Evolutionary conservation across 2,888 invertebrate genomes (phyloP), one percentile per base, ranked within the genome.

Genomic region (Pachycephus smyrnensis): DNA sequence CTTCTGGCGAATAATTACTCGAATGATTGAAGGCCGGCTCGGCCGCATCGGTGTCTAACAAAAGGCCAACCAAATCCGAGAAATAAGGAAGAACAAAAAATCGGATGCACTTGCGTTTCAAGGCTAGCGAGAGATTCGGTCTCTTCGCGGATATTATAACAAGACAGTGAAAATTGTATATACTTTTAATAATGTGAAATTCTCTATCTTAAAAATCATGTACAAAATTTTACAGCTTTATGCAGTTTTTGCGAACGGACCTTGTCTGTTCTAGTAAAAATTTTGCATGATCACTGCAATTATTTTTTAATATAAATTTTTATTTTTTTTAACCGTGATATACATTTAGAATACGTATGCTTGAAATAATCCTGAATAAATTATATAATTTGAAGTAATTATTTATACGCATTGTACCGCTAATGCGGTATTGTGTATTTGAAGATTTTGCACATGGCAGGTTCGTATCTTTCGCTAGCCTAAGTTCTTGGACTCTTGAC

Each of bases 1-100:
- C 84, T 85, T 82, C 85, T 84, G 86, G 84, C 87, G 86, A 88
- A 87, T 88, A 88, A 88, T 87, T 85, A 86, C 84, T 85, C 83
- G 86, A 85, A 86, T 85, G 85, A 86, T 86, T 84, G 85, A 86
- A 85, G 83, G 82, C 80, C 79, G 76, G 69, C 75, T 32, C 68
- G 68, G 73, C 77, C 83, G 74, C 74, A 76, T 79, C 79, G 76
- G 79, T 79, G 79, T 79, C 76, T 79, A 79, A 77, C 79, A 79
- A 76, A 79, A 76, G 79, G 35, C 76, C 79, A 79, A 79, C 73
- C 79, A 76, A 79, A 79, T 79, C 79, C 79, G 79, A 77, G 79
- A 79, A 76, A 79, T 77, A 80, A 84, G 82, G 79, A 80, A 79
- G 81, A 81, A 81, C 81, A 84, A 84, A 84, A 84, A 84, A 82